Conservation (phyloP, 2,113 vertebrate genomes). For the Ovis aries region DNA sequence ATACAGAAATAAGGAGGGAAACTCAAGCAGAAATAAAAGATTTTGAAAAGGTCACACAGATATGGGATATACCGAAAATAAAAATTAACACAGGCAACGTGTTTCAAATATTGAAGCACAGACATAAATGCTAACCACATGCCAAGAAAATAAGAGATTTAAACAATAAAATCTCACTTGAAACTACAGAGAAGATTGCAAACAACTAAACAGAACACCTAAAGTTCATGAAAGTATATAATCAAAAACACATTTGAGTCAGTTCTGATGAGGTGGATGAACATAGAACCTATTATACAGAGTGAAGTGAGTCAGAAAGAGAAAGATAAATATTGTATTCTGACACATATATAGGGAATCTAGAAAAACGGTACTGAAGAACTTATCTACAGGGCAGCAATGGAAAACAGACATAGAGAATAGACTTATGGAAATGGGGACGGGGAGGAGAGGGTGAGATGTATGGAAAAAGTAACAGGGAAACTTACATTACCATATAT, state of each 20-base stretch:
- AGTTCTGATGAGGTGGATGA: neutral
- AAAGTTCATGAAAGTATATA: neutral
- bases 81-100: neutral
- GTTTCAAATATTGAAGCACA: neutral
- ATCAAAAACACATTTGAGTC: neutral
- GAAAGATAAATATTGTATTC: neutral
- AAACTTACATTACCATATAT: neutral
- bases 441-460: neutral
- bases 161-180: neutral
- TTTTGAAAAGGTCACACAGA: neutral
- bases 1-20: neutral
- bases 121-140: neutral
- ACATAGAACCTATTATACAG: neutral
- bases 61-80: neutral
- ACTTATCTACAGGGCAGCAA: neutral
- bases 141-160: neutral
- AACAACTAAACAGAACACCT: neutral
- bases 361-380: neutral
- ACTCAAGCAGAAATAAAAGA: neutral
- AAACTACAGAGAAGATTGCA: neutral
- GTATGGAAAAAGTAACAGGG: neutral
- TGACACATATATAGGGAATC: neutral
- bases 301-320: neutral
- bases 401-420: neutral
- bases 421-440: neutral